These are phyloP conservation scores for Gavialis gangeticus DNA, from an alignment of 2,113 vertebrate genomes.

Conservation along the genomic window DNA sequence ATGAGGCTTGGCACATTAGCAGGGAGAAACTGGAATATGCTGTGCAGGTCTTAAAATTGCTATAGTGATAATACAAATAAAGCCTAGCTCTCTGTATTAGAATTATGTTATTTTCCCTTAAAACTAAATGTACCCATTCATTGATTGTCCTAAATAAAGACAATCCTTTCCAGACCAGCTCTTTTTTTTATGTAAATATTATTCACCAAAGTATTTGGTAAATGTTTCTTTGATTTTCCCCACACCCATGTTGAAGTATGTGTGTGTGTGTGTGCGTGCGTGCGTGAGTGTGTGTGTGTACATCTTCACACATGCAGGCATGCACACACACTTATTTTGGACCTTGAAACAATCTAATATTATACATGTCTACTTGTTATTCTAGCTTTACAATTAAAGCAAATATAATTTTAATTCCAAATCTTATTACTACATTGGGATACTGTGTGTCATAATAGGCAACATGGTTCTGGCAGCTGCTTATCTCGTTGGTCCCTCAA, in stretches of 20 bases:
- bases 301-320: no score
- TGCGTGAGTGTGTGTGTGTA: no score
- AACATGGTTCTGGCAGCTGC: conserved; percentile 27
- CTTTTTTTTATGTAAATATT: not conserved
- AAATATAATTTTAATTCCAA: conserved; percentile 49
- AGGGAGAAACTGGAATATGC: conserved; percentile 37
- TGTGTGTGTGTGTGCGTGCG: not conserved
- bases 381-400: conserved; percentile 23
- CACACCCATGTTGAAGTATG: not conserved
- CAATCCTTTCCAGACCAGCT: not conserved
- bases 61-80: conserved; percentile 65
- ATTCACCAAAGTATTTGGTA: not conserved
- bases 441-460: conserved; percentile 51
- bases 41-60: conserved; percentile 45
- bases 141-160: not conserved
- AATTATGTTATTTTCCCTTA: conserved; percentile 28
- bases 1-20: conserved; percentile 1
- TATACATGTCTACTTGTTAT: not conserved
- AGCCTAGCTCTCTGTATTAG: not conserved
- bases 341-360: not conserved
- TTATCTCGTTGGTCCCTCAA: conserved; percentile 31
- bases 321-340: not conserved
- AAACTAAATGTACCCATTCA: conserved; percentile 1
- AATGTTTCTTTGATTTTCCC: not conserved
- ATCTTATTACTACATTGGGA: conserved; percentile 39